Conservation (phyloP, 92 coral and sea anemone genomes). For the Zoanthus gigantus region DNA sequence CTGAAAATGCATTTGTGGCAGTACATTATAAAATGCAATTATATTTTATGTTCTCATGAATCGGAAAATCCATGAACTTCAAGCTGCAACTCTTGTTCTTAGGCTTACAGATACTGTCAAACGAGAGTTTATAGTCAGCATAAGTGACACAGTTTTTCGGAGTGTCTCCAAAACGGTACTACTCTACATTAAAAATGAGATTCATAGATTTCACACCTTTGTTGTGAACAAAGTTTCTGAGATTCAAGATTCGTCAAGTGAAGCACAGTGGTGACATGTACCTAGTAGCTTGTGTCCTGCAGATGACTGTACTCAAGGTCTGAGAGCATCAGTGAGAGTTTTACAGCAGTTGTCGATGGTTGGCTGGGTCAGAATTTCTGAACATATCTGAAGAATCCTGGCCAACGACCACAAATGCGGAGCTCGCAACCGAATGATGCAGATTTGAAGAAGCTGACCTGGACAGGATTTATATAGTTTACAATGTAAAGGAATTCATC, state of each 20-base stretch:
- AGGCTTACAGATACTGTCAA: constrained; percentile 57
- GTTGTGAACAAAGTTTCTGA: constrained; percentile 74
- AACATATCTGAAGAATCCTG: background rate
- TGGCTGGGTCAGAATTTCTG: constrained; percentile 11
- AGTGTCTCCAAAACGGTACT: constrained; percentile 74
- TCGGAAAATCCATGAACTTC: constrained; percentile 70
- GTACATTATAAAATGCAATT: constrained; percentile 70
- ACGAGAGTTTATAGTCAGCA: constrained; percentile 43
- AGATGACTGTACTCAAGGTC: constrained; percentile 67
- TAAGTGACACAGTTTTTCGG: constrained; percentile 55
- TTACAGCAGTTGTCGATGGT: constrained; percentile 61
- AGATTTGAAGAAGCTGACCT: no score
- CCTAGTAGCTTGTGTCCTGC: constrained; percentile 62
- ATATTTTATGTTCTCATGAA: constrained; percentile 58
- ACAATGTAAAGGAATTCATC: no score
- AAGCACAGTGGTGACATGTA: constrained; percentile 63
- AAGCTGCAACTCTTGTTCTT: constrained; percentile 70
- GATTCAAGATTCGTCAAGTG: constrained; percentile 64
- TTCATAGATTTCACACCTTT: constrained; percentile 72
- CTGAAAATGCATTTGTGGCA: constrained; percentile 72
- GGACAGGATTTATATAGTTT: background rate
- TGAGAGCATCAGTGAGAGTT: constrained; percentile 58
- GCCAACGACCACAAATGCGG: background rate
- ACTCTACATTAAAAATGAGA: constrained; percentile 67
- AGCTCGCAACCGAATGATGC: background rate